Evolutionary conservation across 2,113 vertebrate genomes (phyloP).

Genomic region (Tetraodon nigroviridis): DNA sequence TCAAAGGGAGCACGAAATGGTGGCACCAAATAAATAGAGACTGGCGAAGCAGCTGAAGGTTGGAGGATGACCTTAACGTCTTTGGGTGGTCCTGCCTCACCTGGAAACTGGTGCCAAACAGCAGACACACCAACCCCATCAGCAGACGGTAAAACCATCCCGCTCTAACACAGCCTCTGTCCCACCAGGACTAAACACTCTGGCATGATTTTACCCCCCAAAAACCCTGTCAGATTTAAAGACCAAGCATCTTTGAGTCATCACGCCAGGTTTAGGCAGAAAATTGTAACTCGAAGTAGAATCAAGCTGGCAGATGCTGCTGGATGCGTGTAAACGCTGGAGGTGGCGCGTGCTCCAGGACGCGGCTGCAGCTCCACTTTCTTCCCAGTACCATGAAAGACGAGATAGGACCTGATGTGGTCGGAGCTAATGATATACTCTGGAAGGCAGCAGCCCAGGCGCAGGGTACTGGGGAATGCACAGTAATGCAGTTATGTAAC

Average conservation of each 20-base stretch:
- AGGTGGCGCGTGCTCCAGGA: not conserved
- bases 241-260: no score
- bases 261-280: no score
- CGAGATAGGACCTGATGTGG: conserved; percentile 65
- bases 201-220: conserved; percentile 72
- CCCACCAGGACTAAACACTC: conserved; percentile 66
- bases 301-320: conserved; percentile 34
- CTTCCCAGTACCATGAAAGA: conserved; percentile 33
- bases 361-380: conserved; percentile 36
- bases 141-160: conserved; percentile 57
- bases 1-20: conserved; percentile 50
- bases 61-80: conserved; percentile 63
- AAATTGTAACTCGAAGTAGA: conserved; percentile 4
- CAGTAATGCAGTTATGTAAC: conserved; percentile 54
- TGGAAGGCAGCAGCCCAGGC: conserved; percentile 47
- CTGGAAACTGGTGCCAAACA: conserved; percentile 20
- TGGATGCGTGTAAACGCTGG: conserved; percentile 34
- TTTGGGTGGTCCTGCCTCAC: conserved; percentile 64
- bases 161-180: conserved; percentile 67
- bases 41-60: conserved; percentile 54
- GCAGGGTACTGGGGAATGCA: conserved; percentile 59
- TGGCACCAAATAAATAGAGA: conserved; percentile 53
- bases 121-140: conserved; percentile 47
- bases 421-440: conserved; percentile 69
- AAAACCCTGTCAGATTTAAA: no score